Base-by-base conservation (phyloP, 2,888 invertebrate genomes). In the Tachystola acroxantha region DNA sequence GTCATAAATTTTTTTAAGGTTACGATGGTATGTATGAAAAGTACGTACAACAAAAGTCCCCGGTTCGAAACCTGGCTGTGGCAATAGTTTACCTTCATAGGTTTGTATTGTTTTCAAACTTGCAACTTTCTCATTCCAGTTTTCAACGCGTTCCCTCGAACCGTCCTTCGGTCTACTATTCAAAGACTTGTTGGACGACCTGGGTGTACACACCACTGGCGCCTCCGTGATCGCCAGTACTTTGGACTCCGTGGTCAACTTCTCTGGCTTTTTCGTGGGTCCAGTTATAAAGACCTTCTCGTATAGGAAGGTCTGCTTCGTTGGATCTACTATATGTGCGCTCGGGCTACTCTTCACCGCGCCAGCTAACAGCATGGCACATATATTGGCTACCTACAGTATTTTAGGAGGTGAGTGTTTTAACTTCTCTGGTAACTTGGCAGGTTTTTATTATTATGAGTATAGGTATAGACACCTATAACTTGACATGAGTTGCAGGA, bases 151-250 rank as follows among this genome's bases (percentile, higher is more conserved):
- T 61, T 93, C 94, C 13, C 88, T 94, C 59, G 94, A 94, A 69
- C 94, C 94, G 36, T 94, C 94, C 1, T 94, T 94, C 60, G 94
- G 94, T 30, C 82, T 94, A 34, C 88, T 94, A n/a, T 94, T 94
- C 66, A 92, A 92, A 53, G 93, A 94, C 67, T 78, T 93, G 24
- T 74, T 94, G 36, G 85, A 86, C 38, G 90, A 92, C 39, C 85
- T 94, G 20, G 85, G 89, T n/a, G 92, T 93, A 32, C 91, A 90
- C 48, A 94, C 94, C 1, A 93, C 93, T 0, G 92, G 93, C 28
- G 92, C 93, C 0, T 91, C 94, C 3, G 75, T 94, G 36, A 93
- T 94, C 53, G 91, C 92, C 78, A 93, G 94, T 71, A 90, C 92
- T 14, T 79, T 93, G 55, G 94, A 94, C 69, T 92, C 92, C 3